Percentiles rank a stretch among this genome's conserved stretches.
Evolutionary conservation across 1,140 invertebrate genomes (phyloP).

Genomic region (Melipona quadrifasciata): DNA sequence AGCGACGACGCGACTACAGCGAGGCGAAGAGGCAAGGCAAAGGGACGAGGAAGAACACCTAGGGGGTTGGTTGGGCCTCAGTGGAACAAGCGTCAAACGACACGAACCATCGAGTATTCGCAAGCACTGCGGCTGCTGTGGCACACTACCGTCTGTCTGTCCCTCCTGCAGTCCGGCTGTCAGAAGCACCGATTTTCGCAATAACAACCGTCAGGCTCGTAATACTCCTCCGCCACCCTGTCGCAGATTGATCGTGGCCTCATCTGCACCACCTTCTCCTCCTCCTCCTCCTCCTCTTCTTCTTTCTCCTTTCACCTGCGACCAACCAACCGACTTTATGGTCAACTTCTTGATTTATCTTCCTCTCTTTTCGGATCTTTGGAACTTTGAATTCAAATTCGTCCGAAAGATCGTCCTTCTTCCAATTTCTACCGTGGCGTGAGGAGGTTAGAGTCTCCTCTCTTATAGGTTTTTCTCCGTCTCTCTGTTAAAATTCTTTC

Average conservation of each 20-base stretch:
- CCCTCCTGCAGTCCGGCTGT: constrained; percentile 74
- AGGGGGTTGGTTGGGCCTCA: background rate
- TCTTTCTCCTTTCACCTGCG: background rate
- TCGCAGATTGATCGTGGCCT: constrained; percentile 76
- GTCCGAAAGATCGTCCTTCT: background rate
- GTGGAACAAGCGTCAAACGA: constrained; percentile 51
- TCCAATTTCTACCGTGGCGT: too few relatives aligned
- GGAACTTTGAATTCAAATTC: background rate
- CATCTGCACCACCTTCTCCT: constrained; percentile 68
- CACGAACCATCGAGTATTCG: constrained; percentile 81
- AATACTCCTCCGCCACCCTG: constrained; percentile 77
- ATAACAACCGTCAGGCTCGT: constrained; percentile 66
- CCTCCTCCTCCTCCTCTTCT: background rate
- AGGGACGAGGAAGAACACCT: background rate
- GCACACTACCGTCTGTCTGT: constrained; percentile 78
- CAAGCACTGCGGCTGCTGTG: constrained; percentile 79
- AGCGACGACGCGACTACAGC: too few relatives aligned
- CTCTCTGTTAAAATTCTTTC: background rate
- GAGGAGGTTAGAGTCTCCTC: too few relatives aligned
- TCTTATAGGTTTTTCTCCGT: background rate
- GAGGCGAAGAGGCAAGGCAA: too few relatives aligned
- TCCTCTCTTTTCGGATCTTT: background rate
- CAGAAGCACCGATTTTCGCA: constrained; percentile 73
- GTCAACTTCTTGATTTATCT: background rate
- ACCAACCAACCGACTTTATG: constrained; percentile 10